These are phyloP conservation scores for Lycia hirtaria DNA, from an alignment of 2,888 invertebrate species.

Conservation along the genomic window DNA sequence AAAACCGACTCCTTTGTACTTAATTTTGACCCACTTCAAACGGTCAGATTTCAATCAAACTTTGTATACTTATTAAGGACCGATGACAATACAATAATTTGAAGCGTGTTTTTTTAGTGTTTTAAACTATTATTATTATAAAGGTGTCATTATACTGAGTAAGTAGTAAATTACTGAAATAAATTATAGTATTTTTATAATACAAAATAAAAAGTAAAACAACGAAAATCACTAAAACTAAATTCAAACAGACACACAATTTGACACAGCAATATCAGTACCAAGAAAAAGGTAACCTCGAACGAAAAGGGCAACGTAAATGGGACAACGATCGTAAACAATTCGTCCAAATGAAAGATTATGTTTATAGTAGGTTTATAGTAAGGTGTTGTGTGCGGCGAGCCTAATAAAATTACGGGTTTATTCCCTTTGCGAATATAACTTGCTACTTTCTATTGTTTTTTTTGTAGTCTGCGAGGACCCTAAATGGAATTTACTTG, in stretches of 20 bases:
- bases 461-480: slow-evolving; percentile 1
- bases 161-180: no score
- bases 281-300: slow-evolving; percentile 32
- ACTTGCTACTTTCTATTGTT: slow-evolving; percentile 62
- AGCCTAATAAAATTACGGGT: slow-evolving; percentile 74
- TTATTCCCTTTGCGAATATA: slow-evolving; percentile 65
- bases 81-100: no score
- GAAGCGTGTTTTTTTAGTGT: no score
- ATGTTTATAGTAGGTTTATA: slow-evolving; percentile 84
- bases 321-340: slow-evolving; percentile 67
- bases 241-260: slow-evolving; percentile 12
- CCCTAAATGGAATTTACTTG: slow-evolving; percentile 21
- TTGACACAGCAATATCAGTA: slow-evolving; percentile 4
- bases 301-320: slow-evolving; percentile 52
- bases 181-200: no score
- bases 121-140: no score
- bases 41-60: no score
- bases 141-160: no score
- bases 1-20: no score
- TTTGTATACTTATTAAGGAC: no score
- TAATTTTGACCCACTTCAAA: no score
- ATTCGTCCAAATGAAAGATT: slow-evolving; percentile 81
- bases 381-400: slow-evolving; percentile 70
- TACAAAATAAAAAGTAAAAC: neutral
- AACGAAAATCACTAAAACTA: neutral